Evolutionary conservation across 2,888 invertebrate species (phyloP), one percentile per base, ranked within the genome.

Genomic region (Tridacna gigas): DNA sequence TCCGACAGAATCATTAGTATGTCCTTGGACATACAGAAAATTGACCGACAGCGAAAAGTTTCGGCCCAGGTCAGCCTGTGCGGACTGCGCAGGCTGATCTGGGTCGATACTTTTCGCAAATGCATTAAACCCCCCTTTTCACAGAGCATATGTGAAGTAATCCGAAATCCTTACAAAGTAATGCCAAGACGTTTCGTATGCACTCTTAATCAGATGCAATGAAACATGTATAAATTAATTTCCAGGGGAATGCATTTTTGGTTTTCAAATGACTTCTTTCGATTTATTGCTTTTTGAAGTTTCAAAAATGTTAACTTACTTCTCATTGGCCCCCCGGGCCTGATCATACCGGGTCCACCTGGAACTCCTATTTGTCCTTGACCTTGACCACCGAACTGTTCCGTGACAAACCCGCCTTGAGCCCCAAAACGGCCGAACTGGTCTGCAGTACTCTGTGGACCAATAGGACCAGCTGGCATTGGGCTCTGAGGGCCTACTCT

Each of bases 301-400:
- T n/a, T n/a, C n/a, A n/a, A n/a, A n/a, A n/a, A 7, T 37, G 37
- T 37, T 37, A 25, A 74, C 82, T 61, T 77, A 82, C 82, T 82
- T 78, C 77, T 74, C 3, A 82, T 77, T 20, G 82, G 69, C 22
- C 69, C 69, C 0, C 69, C 69, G 12, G 20, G 63, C 13, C 63
- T 22, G 3, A 26, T 63, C 26, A 63, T 63, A 22, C 63, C 22
- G 13, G 47, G 47, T 20, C 69, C 69, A n/a, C 69, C 47, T 22
- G 15, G 47, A 45, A 20, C 15, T 11, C 69, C 63, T 20, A 56
- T 47, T 48, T 47, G n/a, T 26, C 48, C 47, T 22, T 22, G 37
- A 12, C 69, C 66, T 47, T 12, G 66, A 28, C 47, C 47, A 4
- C 18, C 26, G 28, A 66, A 66, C 28, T 18, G 66, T 2, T 66